phyloP scores from a whole-genome alignment of 1,140 invertebrate species.

The Archivesica marissinica region DNA sequence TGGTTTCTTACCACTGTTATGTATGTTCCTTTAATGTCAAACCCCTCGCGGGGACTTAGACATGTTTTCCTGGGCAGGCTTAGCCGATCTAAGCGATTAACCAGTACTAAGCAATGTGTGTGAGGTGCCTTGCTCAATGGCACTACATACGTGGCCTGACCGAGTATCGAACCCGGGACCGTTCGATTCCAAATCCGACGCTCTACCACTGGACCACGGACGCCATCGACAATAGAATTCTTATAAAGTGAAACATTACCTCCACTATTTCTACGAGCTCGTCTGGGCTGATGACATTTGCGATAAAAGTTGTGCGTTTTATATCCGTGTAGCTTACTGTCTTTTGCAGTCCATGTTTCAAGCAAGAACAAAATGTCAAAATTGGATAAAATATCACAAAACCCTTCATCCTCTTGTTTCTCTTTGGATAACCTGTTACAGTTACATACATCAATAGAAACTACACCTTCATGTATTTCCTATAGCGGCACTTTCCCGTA shows the following conservation, averaged over 20 bases:
- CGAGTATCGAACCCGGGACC: no score
- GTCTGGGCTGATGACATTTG: constrained; percentile 31
- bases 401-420: neutral
- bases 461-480: neutral
- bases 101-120: no score
- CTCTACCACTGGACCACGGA: no score
- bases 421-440: neutral
- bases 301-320: constrained; percentile 11
- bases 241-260: neutral
- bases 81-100: no score
- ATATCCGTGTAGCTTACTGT: neutral
- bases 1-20: constrained; percentile 11
- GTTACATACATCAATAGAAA: neutral
- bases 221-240: no score
- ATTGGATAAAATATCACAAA: neutral
- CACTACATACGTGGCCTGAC: no score
- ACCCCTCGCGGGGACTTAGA: no score
- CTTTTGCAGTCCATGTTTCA: constrained; percentile 2
- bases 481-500: neutral
- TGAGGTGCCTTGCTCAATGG: no score
- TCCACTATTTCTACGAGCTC: neutral
- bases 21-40: neutral
- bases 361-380: constrained; percentile 25
- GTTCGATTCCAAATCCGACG: no score
- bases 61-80: no score